A percentile compares a stretch with the other conserved stretches of the same genome.
These are phyloP conservation scores for Eugnorisma glareosa DNA, from an alignment of 2,888 invertebrate species.

Conservation along the genomic window DNA sequence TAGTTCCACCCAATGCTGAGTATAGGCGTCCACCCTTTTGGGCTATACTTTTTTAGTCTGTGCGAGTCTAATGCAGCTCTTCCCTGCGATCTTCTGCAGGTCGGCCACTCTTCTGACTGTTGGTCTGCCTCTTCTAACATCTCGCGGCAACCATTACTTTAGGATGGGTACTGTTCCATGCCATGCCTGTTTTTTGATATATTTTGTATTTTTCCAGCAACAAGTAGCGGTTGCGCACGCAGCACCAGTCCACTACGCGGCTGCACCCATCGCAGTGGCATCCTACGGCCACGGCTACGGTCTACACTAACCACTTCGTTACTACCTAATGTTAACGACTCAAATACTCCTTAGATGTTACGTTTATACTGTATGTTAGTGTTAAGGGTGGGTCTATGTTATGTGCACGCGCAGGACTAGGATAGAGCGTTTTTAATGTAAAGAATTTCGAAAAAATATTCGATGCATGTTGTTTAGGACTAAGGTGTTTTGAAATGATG, in stretches of 20 bases:
- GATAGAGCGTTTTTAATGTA: conserved; percentile 11
- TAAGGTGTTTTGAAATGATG: neutral
- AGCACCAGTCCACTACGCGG: conserved; percentile 57
- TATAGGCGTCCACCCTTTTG: neutral
- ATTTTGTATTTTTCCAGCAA: conserved; percentile 49
- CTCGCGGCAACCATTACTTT: neutral
- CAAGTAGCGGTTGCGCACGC: conserved; percentile 69
- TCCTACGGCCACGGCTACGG: conserved; percentile 67
- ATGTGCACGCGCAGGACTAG: conserved; percentile 38
- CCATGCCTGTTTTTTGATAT: neutral
- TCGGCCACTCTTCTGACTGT: neutral
- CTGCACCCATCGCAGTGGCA: conserved; percentile 66
- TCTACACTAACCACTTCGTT: conserved; percentile 61
- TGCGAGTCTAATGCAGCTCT: neutral
- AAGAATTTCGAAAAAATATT: conserved; percentile 20
- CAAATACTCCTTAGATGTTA: conserved; percentile 63
- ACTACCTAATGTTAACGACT: conserved; percentile 44
- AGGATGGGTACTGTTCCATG: neutral
- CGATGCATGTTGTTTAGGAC: neutral
- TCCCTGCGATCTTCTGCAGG: neutral
- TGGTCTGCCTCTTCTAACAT: too few relatives aligned
- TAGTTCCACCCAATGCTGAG: neutral
- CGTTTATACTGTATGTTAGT: conserved; percentile 39
- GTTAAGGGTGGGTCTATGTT: conserved; percentile 46
- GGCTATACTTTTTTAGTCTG: neutral